Conservation (phyloP, 1,140 invertebrate species). For the Myzus persicae region DNA sequence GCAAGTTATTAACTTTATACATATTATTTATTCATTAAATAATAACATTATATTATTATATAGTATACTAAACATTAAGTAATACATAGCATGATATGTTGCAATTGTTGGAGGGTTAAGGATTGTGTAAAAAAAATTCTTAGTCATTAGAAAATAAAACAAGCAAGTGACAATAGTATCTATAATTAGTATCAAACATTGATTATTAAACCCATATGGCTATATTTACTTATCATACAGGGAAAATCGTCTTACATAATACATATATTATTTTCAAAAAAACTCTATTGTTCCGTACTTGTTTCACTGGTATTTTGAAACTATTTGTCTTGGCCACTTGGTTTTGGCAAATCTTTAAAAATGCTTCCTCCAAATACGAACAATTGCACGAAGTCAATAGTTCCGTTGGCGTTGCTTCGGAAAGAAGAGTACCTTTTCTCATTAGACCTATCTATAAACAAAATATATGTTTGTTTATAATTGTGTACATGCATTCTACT, state of each 20-base stretch:
- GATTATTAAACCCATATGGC: not conserved
- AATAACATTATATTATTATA: not conserved
- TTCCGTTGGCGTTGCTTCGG: conserved; percentile 68
- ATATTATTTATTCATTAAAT: not conserved
- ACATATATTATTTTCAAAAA: not conserved
- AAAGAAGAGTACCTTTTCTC: conserved; percentile 70
- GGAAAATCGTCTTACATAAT: not conserved
- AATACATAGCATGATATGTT: too few species aligned
- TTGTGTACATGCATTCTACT: not conserved
- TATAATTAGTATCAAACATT: not conserved
- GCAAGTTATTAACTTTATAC: not conserved
- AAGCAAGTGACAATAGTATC: not conserved
- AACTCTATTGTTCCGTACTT: not conserved
- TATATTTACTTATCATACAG: not conserved
- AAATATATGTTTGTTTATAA: not conserved
- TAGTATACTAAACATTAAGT: too few species aligned
- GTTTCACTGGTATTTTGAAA: conserved; percentile 56
- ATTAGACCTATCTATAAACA: conserved; percentile 70
- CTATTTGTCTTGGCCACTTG: conserved; percentile 58
- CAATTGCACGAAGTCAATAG: conserved; percentile 62
- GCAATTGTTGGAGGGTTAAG: not conserved
- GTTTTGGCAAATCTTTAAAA: conserved; percentile 67
- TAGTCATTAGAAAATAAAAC: not conserved
- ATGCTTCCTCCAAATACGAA: conserved; percentile 70
- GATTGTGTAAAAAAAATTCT: not conserved